A percentile compares a stretch with the other conserved stretches of the same genome.
These are phyloP conservation scores for Apamea epomidion DNA, from an alignment of 2,888 invertebrate species.

Conservation along the genomic window DNA sequence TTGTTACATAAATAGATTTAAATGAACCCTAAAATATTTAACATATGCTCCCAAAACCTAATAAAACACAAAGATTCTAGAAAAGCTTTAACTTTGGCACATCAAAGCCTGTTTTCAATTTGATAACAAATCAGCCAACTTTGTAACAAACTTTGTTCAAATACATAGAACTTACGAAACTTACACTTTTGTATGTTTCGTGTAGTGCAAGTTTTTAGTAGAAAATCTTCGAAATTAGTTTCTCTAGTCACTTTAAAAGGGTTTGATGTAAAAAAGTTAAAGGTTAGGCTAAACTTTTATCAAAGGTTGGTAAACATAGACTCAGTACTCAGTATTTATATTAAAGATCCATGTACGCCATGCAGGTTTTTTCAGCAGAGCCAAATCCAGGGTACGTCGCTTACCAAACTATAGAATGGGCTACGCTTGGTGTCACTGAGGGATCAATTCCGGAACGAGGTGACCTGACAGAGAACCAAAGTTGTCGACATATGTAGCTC, in stretches of 20 bases:
- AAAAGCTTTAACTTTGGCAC: constrained; percentile 24
- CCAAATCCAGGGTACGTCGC: background rate
- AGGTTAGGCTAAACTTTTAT: background rate
- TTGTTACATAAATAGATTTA: background rate
- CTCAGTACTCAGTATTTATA: too few species aligned
- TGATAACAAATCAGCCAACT: constrained; percentile 37
- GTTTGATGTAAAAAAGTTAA: background rate
- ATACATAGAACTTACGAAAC: constrained; percentile 47
- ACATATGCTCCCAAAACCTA: background rate
- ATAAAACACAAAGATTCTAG: constrained; percentile 10
- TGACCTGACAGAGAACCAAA: too few species aligned
- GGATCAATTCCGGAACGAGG: too few species aligned
- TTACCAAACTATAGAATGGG: too few species aligned
- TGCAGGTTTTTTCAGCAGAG: background rate
- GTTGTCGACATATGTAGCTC: too few species aligned
- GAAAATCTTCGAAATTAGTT: constrained; percentile 48
- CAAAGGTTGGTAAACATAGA: background rate
- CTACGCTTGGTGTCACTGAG: too few species aligned
- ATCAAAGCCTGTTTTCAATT: constrained; percentile 48
- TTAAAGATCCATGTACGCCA: too few species aligned
- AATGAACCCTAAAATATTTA: background rate
- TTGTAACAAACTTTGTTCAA: constrained; percentile 30
- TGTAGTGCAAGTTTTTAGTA: constrained; percentile 26
- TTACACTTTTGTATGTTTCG: constrained; percentile 25
- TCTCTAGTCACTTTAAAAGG: constrained; percentile 17